Percentiles rank a stretch among this genome's conserved stretches.
Evolutionary conservation across 2,888 invertebrate species (phyloP).

Genomic region (Latrodectus elegans): DNA sequence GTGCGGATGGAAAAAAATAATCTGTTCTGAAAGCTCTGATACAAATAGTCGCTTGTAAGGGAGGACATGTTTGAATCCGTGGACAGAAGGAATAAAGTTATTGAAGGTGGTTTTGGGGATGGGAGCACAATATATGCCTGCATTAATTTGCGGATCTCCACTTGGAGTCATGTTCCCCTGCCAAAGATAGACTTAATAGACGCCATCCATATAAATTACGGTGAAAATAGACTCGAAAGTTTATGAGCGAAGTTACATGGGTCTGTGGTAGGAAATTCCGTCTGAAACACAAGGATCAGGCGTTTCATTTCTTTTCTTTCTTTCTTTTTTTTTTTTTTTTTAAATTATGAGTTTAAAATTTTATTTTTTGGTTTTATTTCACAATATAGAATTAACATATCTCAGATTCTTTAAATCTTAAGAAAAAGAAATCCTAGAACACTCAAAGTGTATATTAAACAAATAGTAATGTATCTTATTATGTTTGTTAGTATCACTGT

Average conservation of each 20-base stretch:
- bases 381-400: no score
- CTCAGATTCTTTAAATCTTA: no score
- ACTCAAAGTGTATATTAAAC: no score
- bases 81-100: background rate
- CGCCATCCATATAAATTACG: constrained; percentile 6
- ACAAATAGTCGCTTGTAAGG: constrained; percentile 48
- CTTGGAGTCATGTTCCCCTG: background rate
- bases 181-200: constrained; percentile 24
- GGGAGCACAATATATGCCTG: constrained; percentile 18
- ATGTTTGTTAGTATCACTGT: no score
- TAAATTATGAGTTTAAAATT: no score
- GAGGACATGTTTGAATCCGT: constrained; percentile 10
- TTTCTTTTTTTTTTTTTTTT: no score
- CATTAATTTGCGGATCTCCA: constrained; percentile 2
- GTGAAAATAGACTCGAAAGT: background rate
- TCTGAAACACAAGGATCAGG: no score
- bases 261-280: background rate
- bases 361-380: no score
- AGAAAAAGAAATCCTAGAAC: no score
- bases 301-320: no score
- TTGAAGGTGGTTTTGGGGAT: background rate
- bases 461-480: no score
- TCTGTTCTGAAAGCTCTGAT: constrained; percentile 16
- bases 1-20: background rate
- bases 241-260: constrained; percentile 19